Percentiles rank a stretch among this genome's conserved stretches.
These are phyloP conservation scores for Cosmorhoe ocellata DNA, from an alignment of 2,888 invertebrate species.

Conservation along the genomic window DNA sequence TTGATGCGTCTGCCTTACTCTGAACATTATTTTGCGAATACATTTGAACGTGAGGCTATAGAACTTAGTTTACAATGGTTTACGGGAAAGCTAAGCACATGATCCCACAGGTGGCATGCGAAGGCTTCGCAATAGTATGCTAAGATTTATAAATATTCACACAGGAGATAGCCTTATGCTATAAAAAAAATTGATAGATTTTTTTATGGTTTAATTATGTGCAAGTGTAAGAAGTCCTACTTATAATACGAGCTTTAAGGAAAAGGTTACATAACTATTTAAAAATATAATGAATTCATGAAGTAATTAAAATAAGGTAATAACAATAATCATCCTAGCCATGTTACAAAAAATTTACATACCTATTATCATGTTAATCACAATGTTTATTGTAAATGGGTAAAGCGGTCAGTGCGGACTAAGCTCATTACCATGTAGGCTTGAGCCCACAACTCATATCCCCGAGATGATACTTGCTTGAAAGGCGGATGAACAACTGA, in stretches of 20 bases:
- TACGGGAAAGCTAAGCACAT: constrained; percentile 26
- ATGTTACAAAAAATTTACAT: no score
- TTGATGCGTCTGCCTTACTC: constrained; percentile 2
- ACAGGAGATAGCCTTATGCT: no score
- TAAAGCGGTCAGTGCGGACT: constrained; percentile 10
- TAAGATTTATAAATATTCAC: no score
- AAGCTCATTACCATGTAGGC: constrained; percentile 12
- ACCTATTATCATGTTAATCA: not conserved
- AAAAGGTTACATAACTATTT: no score
- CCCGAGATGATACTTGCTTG: constrained; percentile 10
- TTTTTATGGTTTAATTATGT: no score
- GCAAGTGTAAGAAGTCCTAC: no score
- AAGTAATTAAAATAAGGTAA: no score
- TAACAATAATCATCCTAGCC: no score
- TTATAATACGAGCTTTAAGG: no score
- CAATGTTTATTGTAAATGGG: constrained; percentile 1
- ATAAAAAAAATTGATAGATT: no score
- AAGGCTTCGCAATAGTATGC: no score
- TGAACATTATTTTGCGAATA: not conserved
- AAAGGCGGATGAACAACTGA: constrained; percentile 17
- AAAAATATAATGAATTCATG: no score
- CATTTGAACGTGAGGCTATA: constrained; percentile 7
- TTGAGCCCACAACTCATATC: constrained; percentile 5
- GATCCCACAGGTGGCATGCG: constrained; percentile 10
- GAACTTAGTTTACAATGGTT: constrained; percentile 15